phyloP scores from a whole-genome alignment of 30 jellyfish, hydroid and myxozoan species.

The Sanderia malayensis region DNA sequence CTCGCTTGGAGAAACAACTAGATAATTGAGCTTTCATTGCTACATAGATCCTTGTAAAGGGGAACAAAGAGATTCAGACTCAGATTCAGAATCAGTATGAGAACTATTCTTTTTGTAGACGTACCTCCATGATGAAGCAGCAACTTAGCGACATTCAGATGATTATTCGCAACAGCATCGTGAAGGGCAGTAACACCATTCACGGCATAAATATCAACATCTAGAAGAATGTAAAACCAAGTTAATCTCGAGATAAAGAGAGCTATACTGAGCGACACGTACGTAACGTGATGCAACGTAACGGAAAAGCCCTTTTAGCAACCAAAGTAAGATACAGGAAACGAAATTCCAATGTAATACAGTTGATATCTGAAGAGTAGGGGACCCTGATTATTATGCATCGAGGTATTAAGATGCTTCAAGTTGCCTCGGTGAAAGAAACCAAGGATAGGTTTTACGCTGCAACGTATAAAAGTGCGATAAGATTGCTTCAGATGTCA shows the following conservation, averaged over 20 bases:
- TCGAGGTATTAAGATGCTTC: no score
- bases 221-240: conserved; percentile 20
- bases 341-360: neutral
- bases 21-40: neutral
- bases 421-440: no score
- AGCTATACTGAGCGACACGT: neutral
- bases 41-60: no score
- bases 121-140: conserved; percentile 67
- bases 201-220: conserved; percentile 41
- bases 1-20: neutral
- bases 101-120: neutral
- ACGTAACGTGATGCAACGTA: neutral
- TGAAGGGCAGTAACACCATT: conserved; percentile 68
- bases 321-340: neutral
- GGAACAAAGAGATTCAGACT: no score
- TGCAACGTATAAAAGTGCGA: no score
- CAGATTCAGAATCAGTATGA: neutral
- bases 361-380: no score
- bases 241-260: neutral
- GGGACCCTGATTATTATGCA: no score
- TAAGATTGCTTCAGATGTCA: no score
- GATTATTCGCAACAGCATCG: conserved; percentile 75
- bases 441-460: no score
- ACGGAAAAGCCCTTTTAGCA: neutral
- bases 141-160: conserved; percentile 33